Evolutionary conservation across 2,888 invertebrate genomes (phyloP).

Genomic region (Pandemis cinnamomeana): DNA sequence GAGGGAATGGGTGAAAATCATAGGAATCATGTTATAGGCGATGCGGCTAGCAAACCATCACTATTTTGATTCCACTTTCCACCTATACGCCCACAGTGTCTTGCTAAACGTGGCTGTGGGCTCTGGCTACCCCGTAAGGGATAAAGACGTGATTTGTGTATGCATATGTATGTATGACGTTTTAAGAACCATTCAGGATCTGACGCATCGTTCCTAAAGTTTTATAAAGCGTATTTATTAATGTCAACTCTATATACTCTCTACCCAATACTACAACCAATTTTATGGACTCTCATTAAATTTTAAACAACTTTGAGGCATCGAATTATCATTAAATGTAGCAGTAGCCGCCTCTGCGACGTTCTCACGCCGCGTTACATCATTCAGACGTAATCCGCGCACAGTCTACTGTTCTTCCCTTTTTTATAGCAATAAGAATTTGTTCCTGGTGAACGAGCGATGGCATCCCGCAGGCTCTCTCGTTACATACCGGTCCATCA

Average conservation of each 20-base stretch:
- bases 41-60: no score
- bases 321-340: not conserved
- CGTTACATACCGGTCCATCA: constrained; percentile 72
- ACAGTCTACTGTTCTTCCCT: constrained; percentile 60
- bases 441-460: constrained; percentile 78
- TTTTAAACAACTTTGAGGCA: not conserved
- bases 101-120: no score
- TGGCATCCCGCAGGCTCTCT: constrained; percentile 65
- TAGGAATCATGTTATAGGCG: no score
- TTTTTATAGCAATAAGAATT: constrained; percentile 72
- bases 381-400: constrained; percentile 76
- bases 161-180: not conserved
- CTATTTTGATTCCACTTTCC: no score
- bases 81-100: no score
- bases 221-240: not conserved
- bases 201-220: not conserved
- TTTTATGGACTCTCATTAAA: constrained; percentile 6
- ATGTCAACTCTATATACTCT: not conserved
- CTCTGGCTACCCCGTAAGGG: no score
- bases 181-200: not conserved
- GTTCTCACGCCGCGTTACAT: constrained; percentile 59
- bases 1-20: no score
- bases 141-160: no score
- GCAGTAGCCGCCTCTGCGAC: constrained; percentile 47
- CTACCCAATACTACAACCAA: not conserved